These are phyloP conservation scores for Lophochroa leadbeateri DNA, from an alignment of 2,113 vertebrate genomes.

Conservation along the genomic window DNA sequence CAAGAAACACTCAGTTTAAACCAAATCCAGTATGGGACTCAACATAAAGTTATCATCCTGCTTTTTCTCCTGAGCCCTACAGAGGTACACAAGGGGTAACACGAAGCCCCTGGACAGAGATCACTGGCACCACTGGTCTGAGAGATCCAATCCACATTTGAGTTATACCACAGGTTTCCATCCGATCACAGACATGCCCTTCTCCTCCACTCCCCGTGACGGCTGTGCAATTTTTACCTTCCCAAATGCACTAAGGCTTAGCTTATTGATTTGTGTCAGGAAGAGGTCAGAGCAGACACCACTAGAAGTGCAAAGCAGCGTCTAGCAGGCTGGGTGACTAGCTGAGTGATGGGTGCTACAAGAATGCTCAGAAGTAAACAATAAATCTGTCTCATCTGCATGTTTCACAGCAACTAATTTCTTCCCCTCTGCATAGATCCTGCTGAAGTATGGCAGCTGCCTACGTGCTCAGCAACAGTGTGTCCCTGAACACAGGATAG, in stretches of 20 bases:
- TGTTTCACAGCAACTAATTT: background rate
- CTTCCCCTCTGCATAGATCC: background rate
- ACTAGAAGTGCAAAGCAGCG: background rate
- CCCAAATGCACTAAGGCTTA: background rate
- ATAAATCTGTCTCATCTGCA: constrained; percentile 25
- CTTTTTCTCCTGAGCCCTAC: background rate
- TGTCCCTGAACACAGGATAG: background rate
- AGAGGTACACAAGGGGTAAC: background rate
- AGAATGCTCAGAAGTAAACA: background rate
- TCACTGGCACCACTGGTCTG: background rate
- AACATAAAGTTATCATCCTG: background rate
- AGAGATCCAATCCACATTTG: rapidly evolving
- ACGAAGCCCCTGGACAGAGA: background rate
- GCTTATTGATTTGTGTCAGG: background rate
- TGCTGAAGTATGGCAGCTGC: background rate
- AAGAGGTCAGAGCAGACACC: background rate
- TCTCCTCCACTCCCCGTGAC: background rate
- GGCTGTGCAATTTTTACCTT: background rate
- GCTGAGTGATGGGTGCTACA: background rate
- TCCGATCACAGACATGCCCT: rapidly evolving
- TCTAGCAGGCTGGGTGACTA: background rate
- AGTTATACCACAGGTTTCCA: background rate
- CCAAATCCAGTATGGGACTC: background rate
- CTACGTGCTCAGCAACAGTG: rapidly evolving
- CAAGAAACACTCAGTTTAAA: background rate